Evolutionary conservation across 2,888 invertebrate genomes (phyloP).

Genomic region (Papilio elwesi): DNA sequence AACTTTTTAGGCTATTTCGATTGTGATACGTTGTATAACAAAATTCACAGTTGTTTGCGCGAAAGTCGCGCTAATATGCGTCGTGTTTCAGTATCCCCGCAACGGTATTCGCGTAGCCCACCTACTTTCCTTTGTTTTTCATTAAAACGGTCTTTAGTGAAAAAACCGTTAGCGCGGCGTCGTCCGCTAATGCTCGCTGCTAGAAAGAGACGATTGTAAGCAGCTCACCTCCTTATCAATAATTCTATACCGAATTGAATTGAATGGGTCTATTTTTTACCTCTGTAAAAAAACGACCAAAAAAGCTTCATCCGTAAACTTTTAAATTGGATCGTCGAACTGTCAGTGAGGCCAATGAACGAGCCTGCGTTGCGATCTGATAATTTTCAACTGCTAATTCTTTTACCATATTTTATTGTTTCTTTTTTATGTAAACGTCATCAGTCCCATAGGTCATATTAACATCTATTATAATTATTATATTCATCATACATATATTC

Average conservation of each 20-base stretch:
- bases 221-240: constrained; percentile 53
- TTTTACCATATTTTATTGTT: constrained; percentile 42
- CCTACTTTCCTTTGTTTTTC: constrained; percentile 70
- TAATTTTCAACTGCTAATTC: constrained; percentile 46
- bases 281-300: constrained; percentile 68
- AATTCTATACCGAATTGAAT: constrained; percentile 52
- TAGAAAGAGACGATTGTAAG: constrained; percentile 64
- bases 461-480: not conserved
- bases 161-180: constrained; percentile 63
- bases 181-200: constrained; percentile 48
- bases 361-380: constrained; percentile 54
- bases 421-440: constrained; percentile 39
- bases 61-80: not conserved
- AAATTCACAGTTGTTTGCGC: not conserved
- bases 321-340: constrained; percentile 79
- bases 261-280: constrained; percentile 71
- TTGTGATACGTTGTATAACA: too few species aligned
- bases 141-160: constrained; percentile 67
- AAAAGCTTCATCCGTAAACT: constrained; percentile 65
- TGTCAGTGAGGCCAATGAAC: constrained; percentile 71
- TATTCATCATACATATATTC: not conserved
- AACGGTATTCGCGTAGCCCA: constrained; percentile 55
- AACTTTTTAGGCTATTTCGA: too few species aligned
- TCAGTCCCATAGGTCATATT: not conserved
- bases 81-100: constrained; percentile 45